phyloP scores from a whole-genome alignment of 2,888 invertebrate species.

The Leptodirus hochenwartii region DNA sequence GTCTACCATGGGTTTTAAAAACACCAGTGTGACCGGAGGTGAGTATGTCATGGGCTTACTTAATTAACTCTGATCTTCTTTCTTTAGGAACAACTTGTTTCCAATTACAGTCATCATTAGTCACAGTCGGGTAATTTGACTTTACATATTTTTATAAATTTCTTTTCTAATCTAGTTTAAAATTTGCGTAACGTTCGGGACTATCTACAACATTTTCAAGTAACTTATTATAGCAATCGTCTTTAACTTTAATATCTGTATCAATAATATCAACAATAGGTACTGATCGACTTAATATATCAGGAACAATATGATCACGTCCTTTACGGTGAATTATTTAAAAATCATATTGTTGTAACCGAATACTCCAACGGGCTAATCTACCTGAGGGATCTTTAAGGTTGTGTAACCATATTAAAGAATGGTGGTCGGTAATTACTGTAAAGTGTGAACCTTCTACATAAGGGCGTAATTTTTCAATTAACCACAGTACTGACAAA shows the following conservation, averaged over 20 bases:
- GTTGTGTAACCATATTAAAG: slow-evolving; percentile 10
- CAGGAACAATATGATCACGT: slow-evolving; percentile 5
- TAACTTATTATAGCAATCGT: not conserved
- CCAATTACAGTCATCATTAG: not conserved
- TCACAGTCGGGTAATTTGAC: slow-evolving; percentile 4
- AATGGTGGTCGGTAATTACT: slow-evolving; percentile 15
- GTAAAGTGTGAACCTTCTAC: slow-evolving; percentile 12
- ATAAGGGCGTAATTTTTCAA: slow-evolving; percentile 9
- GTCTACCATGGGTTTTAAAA: slow-evolving; percentile 3
- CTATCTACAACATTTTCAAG: not conserved
- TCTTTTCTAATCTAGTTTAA: not conserved
- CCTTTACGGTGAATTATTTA: slow-evolving; percentile 11
- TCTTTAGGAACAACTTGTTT: not conserved
- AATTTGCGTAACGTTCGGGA: not conserved
- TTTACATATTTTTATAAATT: slow-evolving; percentile 8
- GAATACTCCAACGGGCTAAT: slow-evolving; percentile 13
- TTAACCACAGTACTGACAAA: slow-evolving; percentile 9
- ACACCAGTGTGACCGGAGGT: slow-evolving; percentile 3
- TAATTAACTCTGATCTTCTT: not conserved
- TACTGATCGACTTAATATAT: slow-evolving; percentile 6
- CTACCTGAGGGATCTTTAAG: slow-evolving; percentile 11
- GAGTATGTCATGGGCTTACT: not conserved
- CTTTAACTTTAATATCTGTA: not conserved
- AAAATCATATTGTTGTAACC: slow-evolving; percentile 10
- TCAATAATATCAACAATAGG: slow-evolving; percentile 8